Conservation (phyloP, 2,888 invertebrate genomes). For the Cerastoderma edule region DNA sequence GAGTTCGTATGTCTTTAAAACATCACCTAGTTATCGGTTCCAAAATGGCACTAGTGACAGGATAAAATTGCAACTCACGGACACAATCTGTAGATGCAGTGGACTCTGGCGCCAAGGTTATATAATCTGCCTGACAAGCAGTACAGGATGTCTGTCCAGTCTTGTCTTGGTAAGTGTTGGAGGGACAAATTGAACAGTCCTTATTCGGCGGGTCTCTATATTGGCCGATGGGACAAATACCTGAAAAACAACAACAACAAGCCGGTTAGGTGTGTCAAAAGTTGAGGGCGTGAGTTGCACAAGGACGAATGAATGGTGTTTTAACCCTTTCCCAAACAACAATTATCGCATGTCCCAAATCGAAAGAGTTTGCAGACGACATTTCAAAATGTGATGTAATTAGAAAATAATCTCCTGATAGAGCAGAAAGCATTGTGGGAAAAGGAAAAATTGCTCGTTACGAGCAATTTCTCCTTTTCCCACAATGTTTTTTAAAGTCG, state of each 20-base stretch:
- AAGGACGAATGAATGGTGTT: no score
- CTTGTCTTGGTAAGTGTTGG: conserved; percentile 29
- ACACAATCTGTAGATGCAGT: conserved; percentile 28
- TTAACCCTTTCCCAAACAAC: no score
- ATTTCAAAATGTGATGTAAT: no score
- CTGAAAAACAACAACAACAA: conserved; percentile 2
- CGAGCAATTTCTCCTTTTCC: no score
- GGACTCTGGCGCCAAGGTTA: conserved; percentile 24
- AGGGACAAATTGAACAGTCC: conserved; percentile 24
- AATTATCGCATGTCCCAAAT: no score
- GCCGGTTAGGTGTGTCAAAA: background rate
- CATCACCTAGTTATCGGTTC: background rate
- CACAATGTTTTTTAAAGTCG: no score
- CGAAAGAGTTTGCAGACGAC: no score
- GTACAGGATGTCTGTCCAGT: conserved; percentile 29
- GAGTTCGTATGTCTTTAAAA: no score
- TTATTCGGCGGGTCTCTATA: conserved; percentile 31
- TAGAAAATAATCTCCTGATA: no score
- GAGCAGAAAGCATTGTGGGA: no score
- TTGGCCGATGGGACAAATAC: conserved; percentile 44
- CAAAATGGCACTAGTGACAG: background rate
- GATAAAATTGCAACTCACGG: conserved; percentile 9
- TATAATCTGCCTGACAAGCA: conserved; percentile 21
- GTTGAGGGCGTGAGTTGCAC: no score
- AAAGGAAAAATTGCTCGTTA: no score